Base-by-base conservation (phyloP, 2,113 vertebrate species). In the Tupaia tana region DNA sequence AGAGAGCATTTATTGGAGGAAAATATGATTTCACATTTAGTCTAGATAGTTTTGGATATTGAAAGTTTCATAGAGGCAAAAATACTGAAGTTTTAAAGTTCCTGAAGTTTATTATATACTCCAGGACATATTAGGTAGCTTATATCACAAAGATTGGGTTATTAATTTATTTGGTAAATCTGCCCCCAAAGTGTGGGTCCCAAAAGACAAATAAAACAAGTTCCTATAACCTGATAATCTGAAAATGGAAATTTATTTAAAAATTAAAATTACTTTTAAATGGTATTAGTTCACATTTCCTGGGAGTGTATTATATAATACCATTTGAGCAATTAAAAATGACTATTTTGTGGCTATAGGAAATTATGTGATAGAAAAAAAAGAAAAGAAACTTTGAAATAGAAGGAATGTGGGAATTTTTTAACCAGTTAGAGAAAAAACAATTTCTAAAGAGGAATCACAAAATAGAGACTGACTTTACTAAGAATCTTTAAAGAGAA, bases 11-110 rank as follows among this genome's bases (percentile, higher is more conserved):
- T 97, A 97, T 93, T 96, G 78, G 43, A 22, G 88, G 95, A 97
- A 97, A 97, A 88, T 94, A 94, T 93, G 93, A 96, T 97, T 97
- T 96, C 84, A 97, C 59, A 73, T 96, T 91, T 91, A 94, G n/a
- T 94, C 64, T 88, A 86, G 59, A 95, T 95, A 94, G 27, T 81
- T 96, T 93, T 73, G 64, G 91, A 63, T 91, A 93, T 91, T 95
- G 59, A 96, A 94, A 83, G 43, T 95, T 95, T 93, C 74, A 70
- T 56, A 20, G 16, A 81, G 91, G 90, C 93, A 59, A 96, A 96
- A 97, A 95, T 89, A 95, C 64, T 78, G 67, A 93, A 91, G 27
- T 64, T 93, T 94, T 94, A 88, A 94, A 83, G n/a, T 63, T 96
- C 74, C 71, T 64, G 27, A 95, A 3, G 22, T 43, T 96, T 89